Percentiles rank a stretch among this genome's conserved stretches.
Conservation (phyloP, 2,888 invertebrate species). For the Pyralis farinalis region DNA sequence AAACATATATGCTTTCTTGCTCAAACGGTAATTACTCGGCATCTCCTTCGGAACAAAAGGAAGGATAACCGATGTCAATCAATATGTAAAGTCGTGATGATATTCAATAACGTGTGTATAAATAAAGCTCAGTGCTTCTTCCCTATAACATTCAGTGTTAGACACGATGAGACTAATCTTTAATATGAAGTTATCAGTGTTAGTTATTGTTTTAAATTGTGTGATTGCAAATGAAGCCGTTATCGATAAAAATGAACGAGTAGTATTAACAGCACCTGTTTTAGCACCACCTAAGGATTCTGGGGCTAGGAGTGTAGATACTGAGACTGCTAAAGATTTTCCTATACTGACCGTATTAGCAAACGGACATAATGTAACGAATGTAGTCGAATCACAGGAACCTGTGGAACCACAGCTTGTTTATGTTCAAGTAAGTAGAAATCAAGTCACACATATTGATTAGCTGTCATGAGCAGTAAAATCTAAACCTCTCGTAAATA, state of each 20-base stretch:
- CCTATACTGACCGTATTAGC: conserved; percentile 50
- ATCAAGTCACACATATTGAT: too few relatives aligned
- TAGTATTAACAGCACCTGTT: conserved; percentile 48
- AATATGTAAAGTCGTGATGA: conserved; percentile 50
- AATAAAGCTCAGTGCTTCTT: conserved; percentile 47
- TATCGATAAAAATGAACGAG: conserved; percentile 21
- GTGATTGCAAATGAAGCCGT: conserved; percentile 12
- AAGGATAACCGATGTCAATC: conserved; percentile 22
- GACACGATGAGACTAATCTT: conserved; percentile 42
- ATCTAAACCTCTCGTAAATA: background rate
- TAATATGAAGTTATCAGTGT: conserved; percentile 11
- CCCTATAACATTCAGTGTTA: conserved; percentile 38
- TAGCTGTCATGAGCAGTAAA: too few relatives aligned
- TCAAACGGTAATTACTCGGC: conserved; percentile 1
- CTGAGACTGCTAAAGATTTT: conserved; percentile 62
- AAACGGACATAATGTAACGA: conserved; percentile 25
- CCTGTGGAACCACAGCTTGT: conserved; percentile 35
- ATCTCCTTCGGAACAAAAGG: conserved; percentile 24
- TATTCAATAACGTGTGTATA: conserved; percentile 51
- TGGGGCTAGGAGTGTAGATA: conserved; percentile 27
- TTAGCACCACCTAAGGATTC: conserved; percentile 42
- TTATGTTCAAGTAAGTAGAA: conserved; percentile 57
- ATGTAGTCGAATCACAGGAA: conserved; percentile 15
- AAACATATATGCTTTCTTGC: background rate
- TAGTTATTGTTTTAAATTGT: conserved; percentile 10